These are phyloP conservation scores for Willisornis vidua DNA, from an alignment of 2,113 vertebrate genomes.

Conservation along the genomic window DNA sequence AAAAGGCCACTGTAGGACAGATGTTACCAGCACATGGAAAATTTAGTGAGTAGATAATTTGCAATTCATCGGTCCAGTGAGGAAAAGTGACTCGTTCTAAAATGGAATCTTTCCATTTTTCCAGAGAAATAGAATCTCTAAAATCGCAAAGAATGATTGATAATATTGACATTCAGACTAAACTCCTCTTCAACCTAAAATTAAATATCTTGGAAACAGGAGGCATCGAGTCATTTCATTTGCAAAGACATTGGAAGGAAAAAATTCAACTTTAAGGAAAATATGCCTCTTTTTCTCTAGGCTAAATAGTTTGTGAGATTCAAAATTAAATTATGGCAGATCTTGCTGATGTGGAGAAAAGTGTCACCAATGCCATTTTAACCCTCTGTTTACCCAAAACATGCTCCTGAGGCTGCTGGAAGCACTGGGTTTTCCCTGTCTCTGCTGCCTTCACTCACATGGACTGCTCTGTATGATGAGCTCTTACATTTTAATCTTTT, in stretches of 20 bases:
- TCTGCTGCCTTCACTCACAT: background rate
- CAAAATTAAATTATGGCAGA: background rate
- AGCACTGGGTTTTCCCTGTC: background rate
- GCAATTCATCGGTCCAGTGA: background rate
- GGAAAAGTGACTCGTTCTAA: background rate
- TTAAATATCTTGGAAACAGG: background rate
- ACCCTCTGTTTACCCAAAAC: background rate
- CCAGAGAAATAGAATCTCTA: background rate
- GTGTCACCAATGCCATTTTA: background rate
- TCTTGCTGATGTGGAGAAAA: background rate
- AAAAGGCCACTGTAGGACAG: conserved; percentile 23
- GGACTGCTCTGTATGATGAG: background rate
- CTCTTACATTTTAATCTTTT: background rate
- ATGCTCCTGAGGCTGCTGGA: accelerated
- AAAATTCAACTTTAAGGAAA: background rate
- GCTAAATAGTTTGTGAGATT: background rate
- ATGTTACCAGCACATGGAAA: background rate
- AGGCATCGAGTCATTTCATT: background rate
- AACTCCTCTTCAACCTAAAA: background rate
- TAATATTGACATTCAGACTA: background rate
- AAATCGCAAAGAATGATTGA: background rate
- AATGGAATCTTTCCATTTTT: background rate
- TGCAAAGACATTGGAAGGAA: background rate
- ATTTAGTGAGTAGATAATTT: background rate
- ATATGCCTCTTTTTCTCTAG: background rate